Evolutionary conservation across 2,888 invertebrate genomes (phyloP).

Genomic region (Melangyna quadrimaculata): DNA sequence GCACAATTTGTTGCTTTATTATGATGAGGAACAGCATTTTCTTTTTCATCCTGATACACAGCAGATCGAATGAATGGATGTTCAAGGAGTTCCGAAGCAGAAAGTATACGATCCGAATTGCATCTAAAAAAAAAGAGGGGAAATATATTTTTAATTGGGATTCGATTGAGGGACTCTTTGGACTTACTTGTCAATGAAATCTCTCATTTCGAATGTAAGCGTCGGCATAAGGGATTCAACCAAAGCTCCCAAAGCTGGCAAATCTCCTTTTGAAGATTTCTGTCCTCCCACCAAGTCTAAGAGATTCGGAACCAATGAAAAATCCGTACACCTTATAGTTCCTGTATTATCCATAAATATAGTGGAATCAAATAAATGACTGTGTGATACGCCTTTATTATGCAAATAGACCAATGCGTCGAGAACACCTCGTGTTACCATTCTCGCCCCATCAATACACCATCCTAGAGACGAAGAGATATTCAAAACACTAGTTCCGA

Average conservation of each 20-base stretch:
- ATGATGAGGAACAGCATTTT: conserved; percentile 56
- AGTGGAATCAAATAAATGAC: conserved; percentile 88
- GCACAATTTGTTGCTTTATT: conserved; percentile 34
- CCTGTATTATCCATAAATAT: conserved; percentile 88
- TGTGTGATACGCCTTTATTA: conserved; percentile 90
- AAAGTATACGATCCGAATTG: conserved; percentile 83
- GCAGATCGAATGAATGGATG: conserved; percentile 87
- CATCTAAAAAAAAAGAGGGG: conserved; percentile 74
- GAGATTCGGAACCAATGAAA: conserved; percentile 78
- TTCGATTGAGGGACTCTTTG: not conserved
- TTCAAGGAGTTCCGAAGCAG: conserved; percentile 88
- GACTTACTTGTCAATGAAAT: conserved; percentile 80
- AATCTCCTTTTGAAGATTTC: conserved; percentile 77
- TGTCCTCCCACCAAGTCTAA: conserved; percentile 78
- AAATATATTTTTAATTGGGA: not conserved
- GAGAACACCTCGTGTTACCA: conserved; percentile 87
- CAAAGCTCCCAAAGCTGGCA: conserved; percentile 79
- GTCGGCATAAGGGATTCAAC: conserved; percentile 79
- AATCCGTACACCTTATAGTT: conserved; percentile 80
- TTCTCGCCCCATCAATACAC: conserved; percentile 81
- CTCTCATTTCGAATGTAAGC: conserved; percentile 79
- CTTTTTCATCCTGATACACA: conserved; percentile 78
- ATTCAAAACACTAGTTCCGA: conserved; percentile 79
- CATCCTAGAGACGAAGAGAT: conserved; percentile 79
- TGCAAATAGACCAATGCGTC: conserved; percentile 90